Base-by-base conservation (phyloP, 2,888 invertebrate genomes). In the Crematogaster levior region DNA sequence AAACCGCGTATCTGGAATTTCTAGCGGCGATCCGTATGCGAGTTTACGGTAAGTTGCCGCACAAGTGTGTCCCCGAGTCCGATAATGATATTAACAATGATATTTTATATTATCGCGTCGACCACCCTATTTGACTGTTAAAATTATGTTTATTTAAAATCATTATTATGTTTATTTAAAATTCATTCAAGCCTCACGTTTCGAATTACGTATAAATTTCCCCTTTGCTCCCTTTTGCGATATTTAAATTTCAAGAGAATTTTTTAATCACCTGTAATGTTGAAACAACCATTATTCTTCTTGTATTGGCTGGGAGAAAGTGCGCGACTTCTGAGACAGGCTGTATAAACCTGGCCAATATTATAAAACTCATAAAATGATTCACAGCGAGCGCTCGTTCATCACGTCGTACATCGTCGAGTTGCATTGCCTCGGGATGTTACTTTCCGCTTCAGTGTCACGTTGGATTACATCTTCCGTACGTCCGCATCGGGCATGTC, bases 371-470 rank as follows among this genome's bases (percentile, higher is more conserved):
- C 68, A 56, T 79, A 56, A 56, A 79, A 56, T 79, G 56, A 79
- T 68, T 79, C 72, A 68, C 77, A 43, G 24, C 77, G 70, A 79
- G 24, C 27, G 77, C 77, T 37, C 37, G 46, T 65, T 70, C 48
- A 60, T 48, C 61, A 46, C 21, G 15, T 56, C 43, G 61, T 79
- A 68, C 70, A 68, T 56, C 70, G 77, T 56, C 70, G 70, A 66
- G 77, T 79, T 68, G 56, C 77, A 68, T 30, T 43, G 77, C 77
- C 70, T 68, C 77, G 43, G 70, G 77, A 79, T 24, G 77, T 79
- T 79, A 79, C 77, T 79, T 79, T 79, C 77, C 77, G 77, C 70
- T 58, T 79, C 56, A 24, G 77, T 79, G 77, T 79, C 77, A 79
- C 70, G 56, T 79, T 68, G 77, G 70, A 79, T 79, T 70, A 79